Percentiles rank a stretch among this genome's conserved stretches.
Evolutionary conservation across 2,888 invertebrate species (phyloP).

Genomic region (Lamproptera curius): DNA sequence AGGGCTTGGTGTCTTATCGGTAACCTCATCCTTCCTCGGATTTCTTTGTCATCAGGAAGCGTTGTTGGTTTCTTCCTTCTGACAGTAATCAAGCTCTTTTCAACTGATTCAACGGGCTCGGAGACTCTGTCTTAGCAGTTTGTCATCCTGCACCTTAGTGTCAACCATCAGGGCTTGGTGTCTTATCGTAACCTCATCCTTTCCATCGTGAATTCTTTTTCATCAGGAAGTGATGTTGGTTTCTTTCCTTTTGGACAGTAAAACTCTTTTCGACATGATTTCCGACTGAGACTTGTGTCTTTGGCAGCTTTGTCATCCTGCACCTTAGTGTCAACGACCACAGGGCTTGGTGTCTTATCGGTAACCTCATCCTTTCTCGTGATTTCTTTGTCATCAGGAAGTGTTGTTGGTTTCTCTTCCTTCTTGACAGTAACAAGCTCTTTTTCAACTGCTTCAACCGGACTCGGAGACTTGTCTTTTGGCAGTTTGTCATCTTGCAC

Average conservation of each 20-base stretch:
- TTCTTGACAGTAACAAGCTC: not conserved
- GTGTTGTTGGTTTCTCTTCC: not conserved
- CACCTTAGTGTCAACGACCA: not conserved
- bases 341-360: conserved; percentile 17
- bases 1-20: not conserved
- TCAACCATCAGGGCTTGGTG: not conserved
- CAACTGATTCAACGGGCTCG: not conserved
- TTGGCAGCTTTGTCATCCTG: not conserved
- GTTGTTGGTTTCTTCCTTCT: not conserved
- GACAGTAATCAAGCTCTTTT: not conserved
- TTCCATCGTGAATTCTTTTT: not conserved
- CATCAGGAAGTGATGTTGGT: not conserved
- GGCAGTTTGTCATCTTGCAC: not conserved
- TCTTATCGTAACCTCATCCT: not conserved
- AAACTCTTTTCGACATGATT: conserved; percentile 13
- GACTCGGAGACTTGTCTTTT: conserved; percentile 14
- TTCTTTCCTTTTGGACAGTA: not conserved
- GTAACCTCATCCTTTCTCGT: conserved; percentile 2
- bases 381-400: not conserved
- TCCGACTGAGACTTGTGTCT: conserved; percentile 22
- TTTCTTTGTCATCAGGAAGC: not conserved
- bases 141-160: not conserved
- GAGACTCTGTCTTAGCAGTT: conserved; percentile 14
- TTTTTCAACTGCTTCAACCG: conserved; percentile 1
- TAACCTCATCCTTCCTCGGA: conserved; percentile 1